Conservation (phyloP, 2,797 vertebrate species). For the Stomatorhinus walkeri region DNA sequence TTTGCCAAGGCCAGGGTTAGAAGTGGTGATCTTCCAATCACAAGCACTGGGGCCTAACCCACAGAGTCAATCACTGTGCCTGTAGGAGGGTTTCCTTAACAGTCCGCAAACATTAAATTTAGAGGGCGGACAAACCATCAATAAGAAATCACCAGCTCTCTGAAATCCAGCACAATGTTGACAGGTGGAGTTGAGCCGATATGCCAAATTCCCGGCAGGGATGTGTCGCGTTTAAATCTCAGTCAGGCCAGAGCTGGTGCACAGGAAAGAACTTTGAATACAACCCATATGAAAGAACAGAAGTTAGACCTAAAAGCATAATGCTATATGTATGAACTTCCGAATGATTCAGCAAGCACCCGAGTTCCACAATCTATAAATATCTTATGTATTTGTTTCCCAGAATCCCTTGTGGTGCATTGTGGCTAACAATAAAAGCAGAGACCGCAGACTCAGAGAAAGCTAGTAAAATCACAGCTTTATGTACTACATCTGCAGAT, state of each 20-base stretch:
- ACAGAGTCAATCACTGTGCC: background rate
- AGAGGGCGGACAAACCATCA: background rate
- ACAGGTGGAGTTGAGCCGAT: background rate
- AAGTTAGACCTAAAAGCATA: background rate
- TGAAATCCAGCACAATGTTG: background rate
- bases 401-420: background rate
- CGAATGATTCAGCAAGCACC: background rate
- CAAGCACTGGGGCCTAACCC: background rate
- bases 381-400: background rate
- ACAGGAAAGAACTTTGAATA: background rate
- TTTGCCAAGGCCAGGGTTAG: background rate
- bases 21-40: background rate
- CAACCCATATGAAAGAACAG: background rate
- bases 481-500: background rate
- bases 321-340: background rate
- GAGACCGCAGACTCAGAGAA: background rate
- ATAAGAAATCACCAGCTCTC: background rate
- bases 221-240: background rate
- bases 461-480: background rate
- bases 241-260: background rate
- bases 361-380: background rate
- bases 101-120: background rate
- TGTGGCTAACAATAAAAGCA: background rate
- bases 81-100: background rate
- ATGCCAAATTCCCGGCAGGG: background rate